Percentiles rank a stretch among this genome's conserved stretches.
Conservation (phyloP, 2,888 invertebrate genomes). For the Balanococcus diminutus region DNA sequence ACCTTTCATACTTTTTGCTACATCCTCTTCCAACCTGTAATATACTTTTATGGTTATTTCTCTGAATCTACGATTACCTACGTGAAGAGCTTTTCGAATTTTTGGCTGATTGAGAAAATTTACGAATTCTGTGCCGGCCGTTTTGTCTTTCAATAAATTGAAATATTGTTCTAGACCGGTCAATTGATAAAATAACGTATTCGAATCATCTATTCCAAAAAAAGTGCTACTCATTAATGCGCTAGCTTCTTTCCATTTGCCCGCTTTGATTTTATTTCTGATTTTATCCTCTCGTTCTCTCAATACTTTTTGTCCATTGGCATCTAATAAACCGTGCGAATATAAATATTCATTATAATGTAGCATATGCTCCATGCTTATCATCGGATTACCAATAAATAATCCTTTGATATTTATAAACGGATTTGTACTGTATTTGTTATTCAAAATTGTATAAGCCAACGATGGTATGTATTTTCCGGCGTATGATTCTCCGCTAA, state of each 20-base stretch:
- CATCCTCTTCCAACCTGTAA: constrained; percentile 72
- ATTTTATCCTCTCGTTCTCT: constrained; percentile 58
- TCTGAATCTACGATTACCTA: constrained; percentile 52
- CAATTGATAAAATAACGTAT: constrained; percentile 43
- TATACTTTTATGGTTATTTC: constrained; percentile 66
- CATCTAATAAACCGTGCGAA: constrained; percentile 64
- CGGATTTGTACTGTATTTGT: constrained; percentile 61
- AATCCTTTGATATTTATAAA: constrained; percentile 64
- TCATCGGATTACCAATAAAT: constrained; percentile 66
- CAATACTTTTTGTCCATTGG: constrained; percentile 58
- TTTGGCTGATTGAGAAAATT: constrained; percentile 12
- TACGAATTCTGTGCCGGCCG: background rate
- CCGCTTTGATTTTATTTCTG: constrained; percentile 59
- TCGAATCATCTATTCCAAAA: constrained; percentile 38
- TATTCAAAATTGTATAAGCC: constrained; percentile 65
- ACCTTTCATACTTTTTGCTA: constrained; percentile 80
- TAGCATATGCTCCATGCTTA: constrained; percentile 65
- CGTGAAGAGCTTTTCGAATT: constrained; percentile 57
- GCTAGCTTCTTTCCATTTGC: constrained; percentile 60
- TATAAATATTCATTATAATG: constrained; percentile 66
- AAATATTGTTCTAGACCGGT: constrained; percentile 57
- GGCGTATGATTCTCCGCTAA: constrained; percentile 70
- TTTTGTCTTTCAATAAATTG: constrained; percentile 55
- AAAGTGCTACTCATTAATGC: constrained; percentile 59
- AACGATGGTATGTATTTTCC: constrained; percentile 66